Evolutionary conservation across 2,113 vertebrate species (phyloP), one percentile per base, ranked within the genome.

Genomic region (Cisticola juncidis): DNA sequence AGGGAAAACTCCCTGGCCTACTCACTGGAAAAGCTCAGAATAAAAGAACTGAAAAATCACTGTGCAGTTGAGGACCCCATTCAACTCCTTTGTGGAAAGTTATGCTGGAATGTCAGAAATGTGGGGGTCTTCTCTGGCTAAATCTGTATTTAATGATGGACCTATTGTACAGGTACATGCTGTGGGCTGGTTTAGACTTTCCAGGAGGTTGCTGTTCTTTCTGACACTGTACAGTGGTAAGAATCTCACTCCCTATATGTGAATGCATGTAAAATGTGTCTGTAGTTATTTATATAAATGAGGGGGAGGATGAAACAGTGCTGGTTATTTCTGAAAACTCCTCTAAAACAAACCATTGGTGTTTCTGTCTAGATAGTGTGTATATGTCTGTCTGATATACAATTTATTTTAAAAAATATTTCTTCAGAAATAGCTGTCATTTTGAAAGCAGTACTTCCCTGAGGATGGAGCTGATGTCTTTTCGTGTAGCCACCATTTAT

Each of bases 321-420:
- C 31, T 80, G 72, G 40, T 61, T 95, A 76, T 94, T 93, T 94
- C 85, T 88, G 88, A 87, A 79, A 84, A 61, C n/a, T 66, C 29
- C 29, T 79, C 78, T 95, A 53, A 72, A 87, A 92, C 36, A 91
- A 81, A 61, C 60, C 4, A 92, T 57, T 48, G 6, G 2, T 82
- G 40, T 44, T 68, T 84, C 70, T 65, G 66, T 87, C 80, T 94
- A 42, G 56, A 81, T 78, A 44, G 40, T 15, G 23, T 62, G 51
- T 68, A 45, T 79, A 29, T 47, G 28, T 81, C 60, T 88, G 48
- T 73, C 82, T 81, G 82, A 89, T 87, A 54, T 6, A 65, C 14
- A 35, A 16, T 53, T 88, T 78, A 79, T 79, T 95, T 61, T 2
- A 48, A 72, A 91, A 68, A 31, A 50, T 44, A 6, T 22, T 66